Evolutionary conservation across 30 jellyfish, hydroid and myxozoan species (phyloP).

Genomic region (Hydra vulgaris): DNA sequence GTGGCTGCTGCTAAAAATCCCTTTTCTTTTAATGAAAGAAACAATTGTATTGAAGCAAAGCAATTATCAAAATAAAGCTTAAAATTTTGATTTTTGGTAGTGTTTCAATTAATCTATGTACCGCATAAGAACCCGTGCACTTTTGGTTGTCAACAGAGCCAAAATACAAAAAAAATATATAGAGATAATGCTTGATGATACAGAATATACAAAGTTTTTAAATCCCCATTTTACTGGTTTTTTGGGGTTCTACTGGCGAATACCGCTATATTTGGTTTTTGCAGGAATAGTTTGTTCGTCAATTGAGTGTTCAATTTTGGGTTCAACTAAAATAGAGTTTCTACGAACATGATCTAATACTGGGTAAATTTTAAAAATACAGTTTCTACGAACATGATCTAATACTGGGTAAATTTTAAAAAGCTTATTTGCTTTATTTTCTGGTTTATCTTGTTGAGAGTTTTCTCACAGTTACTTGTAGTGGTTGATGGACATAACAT

Average conservation of each 20-base stretch:
- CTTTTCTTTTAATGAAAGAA: too few species aligned
- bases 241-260: too few species aligned
- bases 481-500: constrained; percentile 5
- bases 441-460: not conserved
- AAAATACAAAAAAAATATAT: constrained; percentile 24
- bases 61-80: not conserved
- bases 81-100: not conserved
- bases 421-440: constrained; percentile 20
- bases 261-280: too few species aligned
- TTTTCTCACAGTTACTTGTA: constrained; percentile 3
- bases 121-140: too few species aligned
- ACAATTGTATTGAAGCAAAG: constrained; percentile 1
- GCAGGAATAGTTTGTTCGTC: constrained; percentile 66
- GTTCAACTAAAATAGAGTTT: constrained; percentile 26
- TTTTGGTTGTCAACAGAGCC: constrained; percentile 1
- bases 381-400: too few species aligned
- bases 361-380: constrained; percentile 39
- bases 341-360: constrained; percentile 25
- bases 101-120: not conserved
- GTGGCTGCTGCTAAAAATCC: too few species aligned
- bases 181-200: constrained; percentile 45
- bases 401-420: constrained; percentile 40
- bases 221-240: too few species aligned
- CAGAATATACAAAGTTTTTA: too few species aligned
- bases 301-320: constrained; percentile 37